phyloP scores from a whole-genome alignment of 2,797 vertebrate genomes.

The Sphaeramia orbicularis region DNA sequence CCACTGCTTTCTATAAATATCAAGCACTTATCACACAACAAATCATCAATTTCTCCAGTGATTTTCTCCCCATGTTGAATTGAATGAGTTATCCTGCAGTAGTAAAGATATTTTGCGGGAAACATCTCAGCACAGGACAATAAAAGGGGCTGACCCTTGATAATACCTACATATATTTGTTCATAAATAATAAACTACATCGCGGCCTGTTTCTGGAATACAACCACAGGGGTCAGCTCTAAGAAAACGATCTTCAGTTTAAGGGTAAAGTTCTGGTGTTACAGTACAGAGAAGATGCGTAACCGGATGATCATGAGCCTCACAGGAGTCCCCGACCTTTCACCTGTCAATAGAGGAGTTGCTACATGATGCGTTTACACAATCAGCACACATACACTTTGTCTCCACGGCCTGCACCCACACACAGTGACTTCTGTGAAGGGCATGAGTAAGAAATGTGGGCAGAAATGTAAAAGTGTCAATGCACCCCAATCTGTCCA shows the following conservation, averaged over 20 bases:
- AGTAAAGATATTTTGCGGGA: neutral
- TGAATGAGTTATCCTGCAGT: neutral
- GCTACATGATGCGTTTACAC: slow-evolving; percentile 47
- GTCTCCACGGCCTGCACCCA: slow-evolving; percentile 26
- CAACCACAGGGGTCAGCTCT: neutral
- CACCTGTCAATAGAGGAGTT: slow-evolving; percentile 67
- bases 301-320: slow-evolving; percentile 62
- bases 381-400: slow-evolving; percentile 66
- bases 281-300: neutral
- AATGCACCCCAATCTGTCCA: slow-evolving; percentile 23
- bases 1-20: no score
- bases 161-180: slow-evolving; percentile 1
- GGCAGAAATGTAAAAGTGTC: slow-evolving; percentile 8
- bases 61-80: neutral
- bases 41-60: no score
- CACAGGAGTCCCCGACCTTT: slow-evolving; percentile 56
- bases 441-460: slow-evolving; percentile 23
- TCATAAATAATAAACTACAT: neutral
- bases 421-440: slow-evolving; percentile 15
- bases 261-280: neutral
- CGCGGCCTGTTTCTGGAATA: no score
- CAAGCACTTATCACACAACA: no score
- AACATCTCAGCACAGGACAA: neutral
- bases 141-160: slow-evolving; percentile 1
- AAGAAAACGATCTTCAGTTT: neutral